Evolutionary conservation across 2,888 invertebrate species (phyloP).

Genomic region (Agrotis segetum): DNA sequence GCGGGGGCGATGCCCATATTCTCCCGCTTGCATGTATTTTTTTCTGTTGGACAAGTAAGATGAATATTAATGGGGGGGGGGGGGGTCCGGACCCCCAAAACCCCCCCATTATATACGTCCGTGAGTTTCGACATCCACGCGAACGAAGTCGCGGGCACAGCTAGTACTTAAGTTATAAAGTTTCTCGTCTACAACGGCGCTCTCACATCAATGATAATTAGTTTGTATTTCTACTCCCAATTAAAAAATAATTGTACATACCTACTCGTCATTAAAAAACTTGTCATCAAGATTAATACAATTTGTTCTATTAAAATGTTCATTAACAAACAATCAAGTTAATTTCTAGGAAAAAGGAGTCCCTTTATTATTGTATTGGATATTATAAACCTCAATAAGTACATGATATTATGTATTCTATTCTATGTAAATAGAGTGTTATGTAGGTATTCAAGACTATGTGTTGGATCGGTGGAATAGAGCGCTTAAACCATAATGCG

Average conservation of each 20-base stretch:
- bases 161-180: background rate
- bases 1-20: too few relatives aligned
- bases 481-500: background rate
- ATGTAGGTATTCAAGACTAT: slow-evolving; percentile 14
- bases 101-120: too few relatives aligned
- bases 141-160: too few relatives aligned
- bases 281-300: slow-evolving; percentile 16
- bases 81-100: too few relatives aligned
- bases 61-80: too few relatives aligned
- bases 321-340: slow-evolving; percentile 44
- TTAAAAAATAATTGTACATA: slow-evolving; percentile 11
- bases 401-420: slow-evolving; percentile 24
- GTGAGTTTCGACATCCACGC: too few relatives aligned
- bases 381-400: slow-evolving; percentile 9
- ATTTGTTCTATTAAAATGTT: slow-evolving; percentile 32
- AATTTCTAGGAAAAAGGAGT: slow-evolving; percentile 22
- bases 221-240: background rate
- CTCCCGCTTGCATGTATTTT: too few relatives aligned
- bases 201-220: slow-evolving; percentile 6
- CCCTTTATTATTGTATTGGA: slow-evolving; percentile 18
- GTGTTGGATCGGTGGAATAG: slow-evolving; percentile 2
- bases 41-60: too few relatives aligned
- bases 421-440: slow-evolving; percentile 45
- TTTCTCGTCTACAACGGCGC: background rate
- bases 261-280: slow-evolving; percentile 14